phyloP scores from a whole-genome alignment of 2,113 vertebrate genomes.

The Melanerpes aurifrons region DNA sequence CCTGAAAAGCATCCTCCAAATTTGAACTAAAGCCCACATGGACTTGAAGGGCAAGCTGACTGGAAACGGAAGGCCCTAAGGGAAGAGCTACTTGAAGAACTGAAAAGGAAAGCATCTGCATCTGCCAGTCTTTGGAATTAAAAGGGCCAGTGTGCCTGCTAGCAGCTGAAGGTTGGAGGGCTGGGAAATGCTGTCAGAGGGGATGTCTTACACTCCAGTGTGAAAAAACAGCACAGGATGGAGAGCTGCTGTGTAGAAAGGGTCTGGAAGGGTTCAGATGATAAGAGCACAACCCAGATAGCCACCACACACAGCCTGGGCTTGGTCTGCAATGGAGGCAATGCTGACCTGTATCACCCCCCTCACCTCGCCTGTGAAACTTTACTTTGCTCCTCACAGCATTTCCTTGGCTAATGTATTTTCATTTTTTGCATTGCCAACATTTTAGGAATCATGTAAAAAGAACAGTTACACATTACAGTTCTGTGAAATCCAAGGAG shows the following conservation, averaged over 20 bases:
- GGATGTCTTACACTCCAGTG: neutral
- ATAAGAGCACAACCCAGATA: neutral
- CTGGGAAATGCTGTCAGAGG: rapidly evolving
- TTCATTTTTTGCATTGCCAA: neutral
- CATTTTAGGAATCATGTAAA: neutral
- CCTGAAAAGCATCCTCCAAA: neutral
- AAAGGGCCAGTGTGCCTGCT: neutral
- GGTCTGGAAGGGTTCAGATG: neutral
- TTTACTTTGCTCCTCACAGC: neutral
- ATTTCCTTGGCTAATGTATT: neutral
- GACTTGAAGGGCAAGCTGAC: neutral
- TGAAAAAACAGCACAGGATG: neutral
- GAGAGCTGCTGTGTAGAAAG: neutral
- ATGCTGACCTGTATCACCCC: rapidly evolving
- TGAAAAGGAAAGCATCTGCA: neutral
- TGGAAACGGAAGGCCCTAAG: neutral
- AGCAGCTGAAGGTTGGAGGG: neutral
- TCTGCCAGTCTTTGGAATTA: neutral
- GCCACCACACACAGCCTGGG: neutral
- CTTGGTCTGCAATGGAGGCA: rapidly evolving
- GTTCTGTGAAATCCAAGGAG: neutral
- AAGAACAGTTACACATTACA: neutral
- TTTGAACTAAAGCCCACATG: neutral
- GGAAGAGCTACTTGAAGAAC: neutral
- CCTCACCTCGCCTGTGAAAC: neutral